phyloP scores from a whole-genome alignment of 2,888 invertebrate genomes.

The Drosophila villosipedis region DNA sequence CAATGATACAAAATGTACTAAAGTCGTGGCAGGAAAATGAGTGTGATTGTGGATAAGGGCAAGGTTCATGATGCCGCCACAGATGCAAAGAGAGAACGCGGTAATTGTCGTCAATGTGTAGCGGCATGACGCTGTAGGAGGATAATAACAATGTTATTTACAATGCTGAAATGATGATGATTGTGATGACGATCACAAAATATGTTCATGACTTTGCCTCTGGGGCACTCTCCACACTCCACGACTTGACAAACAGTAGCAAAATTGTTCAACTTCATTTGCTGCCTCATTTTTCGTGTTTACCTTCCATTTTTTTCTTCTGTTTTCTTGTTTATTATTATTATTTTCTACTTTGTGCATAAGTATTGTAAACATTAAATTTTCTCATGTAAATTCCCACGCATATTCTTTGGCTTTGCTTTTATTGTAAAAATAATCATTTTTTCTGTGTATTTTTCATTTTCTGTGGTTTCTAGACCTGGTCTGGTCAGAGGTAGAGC shows the following conservation, averaged over 20 bases:
- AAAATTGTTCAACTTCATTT: constrained; percentile 73
- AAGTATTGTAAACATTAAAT: constrained; percentile 54
- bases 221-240: constrained; percentile 41
- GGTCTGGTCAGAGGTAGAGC: constrained; percentile 27
- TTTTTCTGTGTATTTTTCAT: constrained; percentile 20
- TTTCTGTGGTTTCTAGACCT: constrained; percentile 34
- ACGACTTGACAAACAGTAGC: constrained; percentile 66
- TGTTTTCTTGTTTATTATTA: constrained; percentile 35
- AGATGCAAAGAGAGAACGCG: constrained; percentile 19
- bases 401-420: constrained; percentile 56
- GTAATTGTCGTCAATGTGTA: constrained; percentile 46
- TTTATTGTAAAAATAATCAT: constrained; percentile 60
- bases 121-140: constrained; percentile 33
- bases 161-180: constrained; percentile 17
- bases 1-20: constrained; percentile 49
- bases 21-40: constrained; percentile 26
- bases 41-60: constrained; percentile 16
- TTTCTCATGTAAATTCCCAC: constrained; percentile 74
- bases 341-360: constrained; percentile 46
- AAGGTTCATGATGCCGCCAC: constrained; percentile 17
- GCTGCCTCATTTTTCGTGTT: constrained; percentile 57
- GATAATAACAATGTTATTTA: constrained; percentile 33
- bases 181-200: constrained; percentile 51
- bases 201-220: constrained; percentile 57
- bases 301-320: constrained; percentile 27